Evolutionary conservation across 37 sponge, comb jelly and placozoan species (phyloP).

Genomic region (Oopsacas minuta): DNA sequence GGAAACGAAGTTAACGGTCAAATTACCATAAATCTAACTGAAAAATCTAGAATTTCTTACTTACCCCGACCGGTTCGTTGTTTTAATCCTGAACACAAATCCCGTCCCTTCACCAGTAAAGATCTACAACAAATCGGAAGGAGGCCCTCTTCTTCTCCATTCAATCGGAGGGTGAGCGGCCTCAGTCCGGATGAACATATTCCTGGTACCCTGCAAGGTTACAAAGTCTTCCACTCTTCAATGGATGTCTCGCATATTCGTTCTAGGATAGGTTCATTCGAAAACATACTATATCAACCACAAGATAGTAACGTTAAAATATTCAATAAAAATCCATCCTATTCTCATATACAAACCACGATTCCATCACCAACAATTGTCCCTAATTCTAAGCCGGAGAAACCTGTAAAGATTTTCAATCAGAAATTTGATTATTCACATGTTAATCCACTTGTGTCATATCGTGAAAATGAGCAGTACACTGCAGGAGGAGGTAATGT

Average conservation of each 20-base stretch:
- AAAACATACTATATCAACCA: not conserved
- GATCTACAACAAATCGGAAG: not conserved
- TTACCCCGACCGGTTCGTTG: not conserved
- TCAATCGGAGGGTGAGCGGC: not conserved
- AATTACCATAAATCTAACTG: not conserved
- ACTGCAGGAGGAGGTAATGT: not conserved
- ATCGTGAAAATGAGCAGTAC: not conserved
- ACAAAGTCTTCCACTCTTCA: not conserved
- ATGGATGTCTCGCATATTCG: slow-evolving; percentile 2
- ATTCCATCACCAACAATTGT: not conserved
- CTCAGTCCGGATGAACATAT: not conserved
- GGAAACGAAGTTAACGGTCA: not conserved
- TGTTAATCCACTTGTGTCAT: not conserved
- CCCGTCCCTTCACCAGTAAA: not conserved
- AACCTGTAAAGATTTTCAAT: not conserved
- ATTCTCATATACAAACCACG: not conserved
- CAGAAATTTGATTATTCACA: slow-evolving; percentile 10
- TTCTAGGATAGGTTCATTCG: not conserved
- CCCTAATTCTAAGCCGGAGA: not conserved
- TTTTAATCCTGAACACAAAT: not conserved
- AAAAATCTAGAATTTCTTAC: not conserved
- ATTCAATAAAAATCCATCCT: not conserved
- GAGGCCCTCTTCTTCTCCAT: not conserved
- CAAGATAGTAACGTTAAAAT: not conserved
- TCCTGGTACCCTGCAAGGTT: not conserved